Evolutionary conservation across 2,797 vertebrate species (phyloP).

Genomic region (Oreochromis grahami): DNA sequence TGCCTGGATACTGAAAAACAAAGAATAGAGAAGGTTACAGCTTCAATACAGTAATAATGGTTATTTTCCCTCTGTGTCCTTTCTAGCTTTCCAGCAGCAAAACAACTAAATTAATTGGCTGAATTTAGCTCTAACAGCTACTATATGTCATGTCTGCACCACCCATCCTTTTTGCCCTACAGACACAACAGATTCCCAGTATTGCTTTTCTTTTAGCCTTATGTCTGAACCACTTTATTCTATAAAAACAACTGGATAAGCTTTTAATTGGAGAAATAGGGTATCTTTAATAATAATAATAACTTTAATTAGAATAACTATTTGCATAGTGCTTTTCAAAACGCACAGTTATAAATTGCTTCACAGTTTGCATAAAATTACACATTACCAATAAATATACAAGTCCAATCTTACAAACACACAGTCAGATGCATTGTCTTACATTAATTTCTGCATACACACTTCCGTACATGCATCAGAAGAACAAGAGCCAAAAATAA

Average conservation of each 20-base stretch:
- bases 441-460: too few species aligned
- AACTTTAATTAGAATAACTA: not conserved
- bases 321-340: not conserved
- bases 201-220: not conserved
- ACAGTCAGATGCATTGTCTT: too few species aligned
- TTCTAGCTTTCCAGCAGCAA: not conserved
- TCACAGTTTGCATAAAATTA: not conserved
- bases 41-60: not conserved
- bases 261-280: not conserved
- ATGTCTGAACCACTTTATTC: not conserved
- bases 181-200: not conserved
- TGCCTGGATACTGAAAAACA: not conserved
- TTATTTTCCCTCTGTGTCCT: slow-evolving; percentile 2
- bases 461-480: too few species aligned
- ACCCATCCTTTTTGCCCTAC: not conserved
- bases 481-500: too few species aligned
- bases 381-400: too few species aligned
- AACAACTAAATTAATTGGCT: slow-evolving; percentile 31
- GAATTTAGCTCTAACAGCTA: slow-evolving; percentile 2
- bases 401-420: too few species aligned
- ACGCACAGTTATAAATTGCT: not conserved
- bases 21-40: not conserved
- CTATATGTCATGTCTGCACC: slow-evolving; percentile 15
- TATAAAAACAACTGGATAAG: not conserved
- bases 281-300: not conserved